Percentiles rank a stretch among this genome's conserved stretches.
phyloP scores from a whole-genome alignment of 2,888 invertebrate genomes.

The Sepioteuthis lessoniana region DNA sequence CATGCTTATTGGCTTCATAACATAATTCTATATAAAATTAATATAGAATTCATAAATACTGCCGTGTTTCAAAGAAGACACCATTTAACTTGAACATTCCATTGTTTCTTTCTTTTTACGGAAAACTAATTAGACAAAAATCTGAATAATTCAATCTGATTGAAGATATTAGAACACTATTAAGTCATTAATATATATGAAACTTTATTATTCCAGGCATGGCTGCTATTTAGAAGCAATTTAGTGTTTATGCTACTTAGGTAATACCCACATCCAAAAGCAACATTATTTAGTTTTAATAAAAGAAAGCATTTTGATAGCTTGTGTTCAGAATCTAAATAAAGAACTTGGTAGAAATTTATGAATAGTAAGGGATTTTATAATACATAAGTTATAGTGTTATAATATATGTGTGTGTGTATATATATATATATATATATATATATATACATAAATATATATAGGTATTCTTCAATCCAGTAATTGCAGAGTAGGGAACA shows the following conservation, averaged over 20 bases:
- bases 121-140: background rate
- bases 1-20: slow-evolving; percentile 18
- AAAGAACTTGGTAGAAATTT: too few species aligned
- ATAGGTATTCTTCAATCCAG: too few species aligned
- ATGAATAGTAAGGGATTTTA: too few species aligned
- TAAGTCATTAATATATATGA: background rate
- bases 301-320: background rate
- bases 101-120: background rate
- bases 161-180: background rate
- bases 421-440: too few species aligned
- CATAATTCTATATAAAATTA: background rate
- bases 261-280: background rate
- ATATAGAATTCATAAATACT: background rate
- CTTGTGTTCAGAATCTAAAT: too few species aligned
- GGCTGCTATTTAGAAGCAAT: background rate
- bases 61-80: background rate
- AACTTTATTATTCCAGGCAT: background rate
- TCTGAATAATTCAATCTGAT: background rate
- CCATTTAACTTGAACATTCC: background rate
- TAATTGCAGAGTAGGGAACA: too few species aligned
- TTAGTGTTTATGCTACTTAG: background rate
- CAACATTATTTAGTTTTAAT: background rate
- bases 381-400: too few species aligned
- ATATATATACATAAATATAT: too few species aligned
- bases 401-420: too few species aligned